Evolutionary conservation across 2,888 invertebrate species (phyloP).

Genomic region (Ceratothoa steindachneri): DNA sequence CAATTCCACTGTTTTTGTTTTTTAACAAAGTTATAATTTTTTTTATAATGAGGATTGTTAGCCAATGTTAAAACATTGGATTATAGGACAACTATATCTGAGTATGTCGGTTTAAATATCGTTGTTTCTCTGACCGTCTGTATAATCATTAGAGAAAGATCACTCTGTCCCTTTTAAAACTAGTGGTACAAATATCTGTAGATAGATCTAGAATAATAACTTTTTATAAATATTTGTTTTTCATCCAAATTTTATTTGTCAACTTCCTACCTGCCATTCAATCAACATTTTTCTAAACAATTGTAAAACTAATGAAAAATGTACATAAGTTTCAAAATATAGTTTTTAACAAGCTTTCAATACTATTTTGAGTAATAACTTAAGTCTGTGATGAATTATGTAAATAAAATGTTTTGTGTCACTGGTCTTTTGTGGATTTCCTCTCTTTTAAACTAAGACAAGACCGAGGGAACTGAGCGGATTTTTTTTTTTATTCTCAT

Average conservation of each 20-base stretch:
- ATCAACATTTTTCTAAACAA: background rate
- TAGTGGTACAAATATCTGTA: background rate
- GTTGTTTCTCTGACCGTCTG: too few relatives aligned
- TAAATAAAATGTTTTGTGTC: conserved; percentile 12
- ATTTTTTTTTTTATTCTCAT: too few relatives aligned
- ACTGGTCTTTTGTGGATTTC: background rate
- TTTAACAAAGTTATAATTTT: too few relatives aligned
- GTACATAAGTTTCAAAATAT: background rate
- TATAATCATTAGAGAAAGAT: background rate
- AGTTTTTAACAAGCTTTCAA: conserved; percentile 5
- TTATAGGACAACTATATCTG: background rate
- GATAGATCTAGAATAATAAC: background rate
- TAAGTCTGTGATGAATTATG: conserved; percentile 8
- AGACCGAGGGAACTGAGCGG: too few relatives aligned
- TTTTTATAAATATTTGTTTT: background rate
- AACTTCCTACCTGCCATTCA: background rate
- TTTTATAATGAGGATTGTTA: background rate
- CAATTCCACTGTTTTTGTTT: too few relatives aligned
- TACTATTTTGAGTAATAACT: conserved; percentile 10
- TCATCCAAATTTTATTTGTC: background rate
- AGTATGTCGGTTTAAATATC: too few relatives aligned
- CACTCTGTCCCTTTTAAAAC: background rate
- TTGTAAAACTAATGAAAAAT: background rate
- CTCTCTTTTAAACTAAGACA: too few relatives aligned
- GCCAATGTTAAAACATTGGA: background rate